phyloP scores from a whole-genome alignment of 1,140 invertebrate genomes.

The Polypedilum vanderplanki region DNA sequence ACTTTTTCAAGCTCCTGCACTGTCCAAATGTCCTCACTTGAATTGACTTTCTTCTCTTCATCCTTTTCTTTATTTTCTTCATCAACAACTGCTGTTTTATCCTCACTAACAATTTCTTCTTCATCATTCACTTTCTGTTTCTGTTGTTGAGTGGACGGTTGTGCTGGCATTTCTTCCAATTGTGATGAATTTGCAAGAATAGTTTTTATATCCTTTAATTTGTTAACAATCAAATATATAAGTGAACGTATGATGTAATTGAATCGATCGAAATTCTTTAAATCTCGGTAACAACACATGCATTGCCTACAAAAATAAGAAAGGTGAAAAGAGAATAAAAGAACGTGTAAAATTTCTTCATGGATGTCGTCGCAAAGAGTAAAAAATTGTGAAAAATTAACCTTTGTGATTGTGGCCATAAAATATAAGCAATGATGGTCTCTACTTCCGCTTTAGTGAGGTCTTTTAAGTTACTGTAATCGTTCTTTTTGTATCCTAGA shows the following conservation, averaged over 20 bases:
- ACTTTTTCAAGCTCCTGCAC: constrained; percentile 70
- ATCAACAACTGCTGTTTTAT: constrained; percentile 30
- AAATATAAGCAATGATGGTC: constrained; percentile 30
- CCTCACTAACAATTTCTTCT: constrained; percentile 29
- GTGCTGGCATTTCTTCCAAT: constrained; percentile 29
- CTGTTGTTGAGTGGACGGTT: constrained; percentile 31
- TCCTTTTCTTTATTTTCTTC: constrained; percentile 27
- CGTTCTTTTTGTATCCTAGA: constrained; percentile 27
- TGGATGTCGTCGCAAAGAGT: background rate
- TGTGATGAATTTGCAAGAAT: constrained; percentile 41
- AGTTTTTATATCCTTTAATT: constrained; percentile 64
- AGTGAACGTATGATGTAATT: constrained; percentile 78
- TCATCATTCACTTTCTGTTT: constrained; percentile 29
- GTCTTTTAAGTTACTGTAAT: constrained; percentile 30
- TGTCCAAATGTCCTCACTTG: constrained; percentile 50
- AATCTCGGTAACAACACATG: constrained; percentile 85
- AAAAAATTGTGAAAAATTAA: constrained; percentile 28
- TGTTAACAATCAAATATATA: constrained; percentile 62
- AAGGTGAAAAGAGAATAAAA: constrained; percentile 29
- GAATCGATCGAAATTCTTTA: constrained; percentile 83
- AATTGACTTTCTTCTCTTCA: constrained; percentile 32
- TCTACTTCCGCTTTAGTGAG: constrained; percentile 27
- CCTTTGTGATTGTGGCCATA: constrained; percentile 11
- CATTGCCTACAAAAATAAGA: constrained; percentile 62
- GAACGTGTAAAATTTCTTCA: background rate